These are phyloP conservation scores for Candidula unifasciata DNA, from an alignment of 2,888 invertebrate genomes.

Conservation along the genomic window DNA sequence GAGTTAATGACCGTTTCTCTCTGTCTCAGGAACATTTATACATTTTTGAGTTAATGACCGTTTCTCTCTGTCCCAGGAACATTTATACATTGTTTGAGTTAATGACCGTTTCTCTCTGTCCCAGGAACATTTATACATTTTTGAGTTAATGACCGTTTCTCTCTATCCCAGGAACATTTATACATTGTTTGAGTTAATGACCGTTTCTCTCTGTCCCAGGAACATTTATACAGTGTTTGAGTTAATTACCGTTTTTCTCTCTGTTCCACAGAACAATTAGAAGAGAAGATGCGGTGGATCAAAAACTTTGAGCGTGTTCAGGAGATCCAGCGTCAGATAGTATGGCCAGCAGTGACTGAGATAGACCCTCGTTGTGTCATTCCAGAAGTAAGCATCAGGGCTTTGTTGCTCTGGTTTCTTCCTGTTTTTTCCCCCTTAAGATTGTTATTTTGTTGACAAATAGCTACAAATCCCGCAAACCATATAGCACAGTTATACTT, in stretches of 20 bases:
- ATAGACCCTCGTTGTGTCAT: conserved; percentile 82
- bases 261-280: conserved; percentile 80
- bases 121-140: background rate
- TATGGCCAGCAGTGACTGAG: conserved; percentile 83
- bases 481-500: too few species aligned
- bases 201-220: background rate
- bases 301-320: conserved; percentile 83
- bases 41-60: too few species aligned
- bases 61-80: too few species aligned
- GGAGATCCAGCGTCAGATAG: conserved; percentile 82
- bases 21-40: too few species aligned
- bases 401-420: too few species aligned
- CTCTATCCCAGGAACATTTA: too few species aligned
- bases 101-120: background rate
- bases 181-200: background rate
- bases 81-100: background rate
- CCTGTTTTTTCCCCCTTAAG: too few species aligned
- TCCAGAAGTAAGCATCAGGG: conserved; percentile 78
- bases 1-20: too few species aligned
- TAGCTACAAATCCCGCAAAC: too few species aligned
- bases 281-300: conserved; percentile 84
- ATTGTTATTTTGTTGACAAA: too few species aligned
- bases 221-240: background rate
- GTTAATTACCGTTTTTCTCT: background rate
- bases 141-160: background rate